Evolutionary conservation across 1,140 invertebrate genomes (phyloP), one percentile per base, ranked within the genome.

Genomic region (Bombus huntii): DNA sequence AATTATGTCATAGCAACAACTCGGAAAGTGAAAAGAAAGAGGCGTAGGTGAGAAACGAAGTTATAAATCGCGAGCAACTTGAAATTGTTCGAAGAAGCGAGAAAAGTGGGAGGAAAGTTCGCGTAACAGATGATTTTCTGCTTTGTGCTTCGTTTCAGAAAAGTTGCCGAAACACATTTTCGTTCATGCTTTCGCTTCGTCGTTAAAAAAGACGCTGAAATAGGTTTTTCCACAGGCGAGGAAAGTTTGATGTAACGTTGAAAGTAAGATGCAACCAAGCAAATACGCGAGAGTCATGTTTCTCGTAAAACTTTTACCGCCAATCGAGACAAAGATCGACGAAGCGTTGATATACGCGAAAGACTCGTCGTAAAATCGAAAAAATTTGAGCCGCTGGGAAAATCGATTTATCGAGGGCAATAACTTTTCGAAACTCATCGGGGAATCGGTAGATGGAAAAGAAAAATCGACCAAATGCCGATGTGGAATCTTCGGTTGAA

Each of bases 281-380:
- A 59, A 37, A 76, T 53, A 53, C 31, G 15, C 74, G 47, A 37
- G 42, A 53, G 25, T 34, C 57, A 42, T 10, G 57, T 25, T 62
- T 77, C 75, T 77, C 75, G 57, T 62, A 39, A 77, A 77, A 77
- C 57, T 62, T 77, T 77, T 77, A 77, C 75, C 75, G 75, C 34
- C 75, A 12, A 77, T 47, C 22, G 57, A 59, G 53, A 2, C 6
- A 31, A n/a, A 53, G 3, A 53, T 34, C 73, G 73, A 57, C 74
- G 37, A 31, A 59, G 15, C 57, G 75, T 39, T 42, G 37, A 77
- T 77, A 76, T 59, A 34, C 25, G 22, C 53, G 53, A 25, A 62
- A 77, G 62, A 34, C 34, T 31, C 10, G 44, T 53, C 73, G 44
- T 53, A 34, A 53, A 74, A 62, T 77, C 9, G 1, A 62, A 62